Evolutionary conservation across 2,797 vertebrate genomes (phyloP).

Genomic region (Gallirallus australis): DNA sequence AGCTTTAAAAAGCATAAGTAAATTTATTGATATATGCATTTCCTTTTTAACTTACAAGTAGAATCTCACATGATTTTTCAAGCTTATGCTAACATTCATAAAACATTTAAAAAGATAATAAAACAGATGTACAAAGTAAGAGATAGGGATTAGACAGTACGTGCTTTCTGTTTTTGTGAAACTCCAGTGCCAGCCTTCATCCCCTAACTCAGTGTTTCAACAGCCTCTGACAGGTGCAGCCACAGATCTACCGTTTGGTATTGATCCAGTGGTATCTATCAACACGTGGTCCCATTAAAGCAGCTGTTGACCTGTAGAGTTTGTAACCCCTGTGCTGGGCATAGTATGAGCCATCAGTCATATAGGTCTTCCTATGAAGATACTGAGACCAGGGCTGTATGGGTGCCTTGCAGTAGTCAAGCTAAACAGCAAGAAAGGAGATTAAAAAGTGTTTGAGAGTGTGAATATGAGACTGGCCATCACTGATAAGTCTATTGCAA

Average conservation of each 20-base stretch:
- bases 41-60: slow-evolving; percentile 54
- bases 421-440: background rate
- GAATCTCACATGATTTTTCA: background rate
- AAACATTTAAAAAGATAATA: slow-evolving; percentile 31
- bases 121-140: background rate
- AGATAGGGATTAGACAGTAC: background rate
- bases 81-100: background rate
- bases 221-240: background rate
- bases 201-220: background rate
- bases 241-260: slow-evolving; percentile 73
- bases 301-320: slow-evolving; percentile 68
- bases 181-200: background rate
- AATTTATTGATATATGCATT: slow-evolving; percentile 58
- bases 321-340: slow-evolving; percentile 78
- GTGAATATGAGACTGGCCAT: rapidly evolving
- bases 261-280: slow-evolving; percentile 97
- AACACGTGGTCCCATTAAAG: slow-evolving; percentile 80
- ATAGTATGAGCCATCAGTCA: slow-evolving; percentile 73
- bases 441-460: background rate
- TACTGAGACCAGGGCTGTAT: slow-evolving; percentile 83
- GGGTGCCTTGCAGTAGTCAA: slow-evolving; percentile 71
- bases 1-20: background rate
- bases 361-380: slow-evolving; percentile 78
- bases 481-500: rapidly evolving
- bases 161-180: background rate